Evolutionary conservation across 2,113 vertebrate species (phyloP).

Genomic region (Caracal caracal): DNA sequence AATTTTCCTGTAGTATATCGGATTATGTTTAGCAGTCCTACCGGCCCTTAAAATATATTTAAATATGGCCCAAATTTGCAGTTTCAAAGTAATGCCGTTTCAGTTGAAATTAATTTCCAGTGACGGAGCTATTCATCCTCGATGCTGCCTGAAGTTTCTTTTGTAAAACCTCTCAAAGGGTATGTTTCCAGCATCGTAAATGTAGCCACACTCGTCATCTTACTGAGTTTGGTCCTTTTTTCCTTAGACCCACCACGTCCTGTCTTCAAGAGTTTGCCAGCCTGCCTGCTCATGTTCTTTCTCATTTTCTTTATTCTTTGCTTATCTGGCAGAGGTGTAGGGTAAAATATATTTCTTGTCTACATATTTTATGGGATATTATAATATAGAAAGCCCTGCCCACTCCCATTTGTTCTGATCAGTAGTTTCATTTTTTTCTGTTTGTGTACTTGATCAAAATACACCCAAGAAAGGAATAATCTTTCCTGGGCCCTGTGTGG

Average conservation of each 20-base stretch:
- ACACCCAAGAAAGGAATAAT: not conserved
- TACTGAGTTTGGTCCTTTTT: not conserved
- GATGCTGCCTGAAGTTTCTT: not conserved
- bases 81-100: not conserved
- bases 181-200: not conserved
- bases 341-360: not conserved
- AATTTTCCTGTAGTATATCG: not conserved
- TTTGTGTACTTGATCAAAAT: not conserved
- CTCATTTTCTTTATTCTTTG: not conserved
- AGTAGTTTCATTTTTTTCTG: not conserved
- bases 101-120: not conserved
- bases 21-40: not conserved
- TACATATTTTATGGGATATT: not conserved
- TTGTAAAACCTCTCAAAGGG: not conserved
- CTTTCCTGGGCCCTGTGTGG: not conserved
- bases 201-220: not conserved
- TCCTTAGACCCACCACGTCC: accelerated
- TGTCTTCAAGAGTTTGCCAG: not conserved
- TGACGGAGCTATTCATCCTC: not conserved
- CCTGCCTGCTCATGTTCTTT: accelerated
- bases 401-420: not conserved
- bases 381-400: not conserved
- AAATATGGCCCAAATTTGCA: not conserved
- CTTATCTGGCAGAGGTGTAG: not conserved
- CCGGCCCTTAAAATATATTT: not conserved